Evolutionary conservation across 2,888 invertebrate genomes (phyloP).

Genomic region (Apodemia hepburni): DNA sequence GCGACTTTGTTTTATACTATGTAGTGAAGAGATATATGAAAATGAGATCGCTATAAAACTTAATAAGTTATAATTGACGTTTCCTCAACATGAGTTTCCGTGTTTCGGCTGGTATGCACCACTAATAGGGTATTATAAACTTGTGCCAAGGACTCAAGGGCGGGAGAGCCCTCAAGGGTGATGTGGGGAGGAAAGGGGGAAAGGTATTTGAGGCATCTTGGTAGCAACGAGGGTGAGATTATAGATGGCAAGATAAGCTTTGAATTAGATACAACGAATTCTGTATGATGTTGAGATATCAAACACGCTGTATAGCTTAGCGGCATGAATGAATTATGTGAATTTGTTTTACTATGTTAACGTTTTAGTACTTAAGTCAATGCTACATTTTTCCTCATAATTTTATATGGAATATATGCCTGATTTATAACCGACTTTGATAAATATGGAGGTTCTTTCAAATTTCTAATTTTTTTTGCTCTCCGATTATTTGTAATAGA

Average conservation of each 20-base stretch:
- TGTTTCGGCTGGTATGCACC: conserved; percentile 54
- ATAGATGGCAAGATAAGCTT: conserved; percentile 77
- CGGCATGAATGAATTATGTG: conserved; percentile 73
- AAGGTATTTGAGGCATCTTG: conserved; percentile 62
- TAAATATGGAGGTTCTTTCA: too few relatives aligned
- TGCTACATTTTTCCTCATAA: too few relatives aligned
- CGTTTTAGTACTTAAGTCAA: conserved; percentile 13
- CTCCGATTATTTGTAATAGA: too few relatives aligned
- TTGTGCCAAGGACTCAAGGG: conserved; percentile 60
- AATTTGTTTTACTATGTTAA: conserved; percentile 49
- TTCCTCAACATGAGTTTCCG: conserved; percentile 39
- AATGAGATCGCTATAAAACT: neutral
- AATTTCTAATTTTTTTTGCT: too few relatives aligned
- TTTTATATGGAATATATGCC: too few relatives aligned
- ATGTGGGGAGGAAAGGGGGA: conserved; percentile 36
- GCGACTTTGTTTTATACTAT: too few relatives aligned
- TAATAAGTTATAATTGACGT: conserved; percentile 27
- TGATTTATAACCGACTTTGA: too few relatives aligned
- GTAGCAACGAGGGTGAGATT: conserved; percentile 60
- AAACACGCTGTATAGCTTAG: conserved; percentile 52
- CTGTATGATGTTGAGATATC: conserved; percentile 73
- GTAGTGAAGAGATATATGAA: neutral
- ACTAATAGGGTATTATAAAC: conserved; percentile 78
- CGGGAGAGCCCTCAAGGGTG: conserved; percentile 46
- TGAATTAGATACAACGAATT: conserved; percentile 77